These are phyloP conservation scores for Thaumatotibia leucotreta DNA, from an alignment of 1,140 invertebrate species.

Conservation along the genomic window DNA sequence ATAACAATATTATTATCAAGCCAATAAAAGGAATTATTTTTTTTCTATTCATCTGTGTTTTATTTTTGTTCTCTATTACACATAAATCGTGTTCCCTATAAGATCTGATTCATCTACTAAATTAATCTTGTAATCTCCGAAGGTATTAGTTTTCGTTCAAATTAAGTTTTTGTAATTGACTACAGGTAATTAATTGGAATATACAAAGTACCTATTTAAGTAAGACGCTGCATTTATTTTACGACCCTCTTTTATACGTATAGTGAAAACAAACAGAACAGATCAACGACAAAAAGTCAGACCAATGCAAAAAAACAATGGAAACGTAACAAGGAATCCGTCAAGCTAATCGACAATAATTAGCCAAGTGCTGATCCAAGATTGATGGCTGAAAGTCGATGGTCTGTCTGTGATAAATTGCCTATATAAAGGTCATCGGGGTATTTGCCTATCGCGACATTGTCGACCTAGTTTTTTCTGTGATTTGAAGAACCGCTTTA, in stretches of 20 bases:
- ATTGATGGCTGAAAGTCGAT: constrained; percentile 64
- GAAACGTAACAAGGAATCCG: constrained; percentile 54
- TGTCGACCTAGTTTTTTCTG: constrained; percentile 40
- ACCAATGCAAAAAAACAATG: constrained; percentile 37
- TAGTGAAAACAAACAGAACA: neutral
- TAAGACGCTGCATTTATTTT: constrained; percentile 17
- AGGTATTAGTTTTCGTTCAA: too few species aligned
- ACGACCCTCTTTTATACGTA: too few species aligned
- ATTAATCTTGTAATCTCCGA: too few species aligned
- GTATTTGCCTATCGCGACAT: constrained; percentile 63
- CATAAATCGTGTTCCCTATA: too few species aligned
- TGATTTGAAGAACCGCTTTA: neutral
- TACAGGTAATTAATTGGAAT: neutral
- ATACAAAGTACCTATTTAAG: too few species aligned
- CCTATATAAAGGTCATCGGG: constrained; percentile 67
- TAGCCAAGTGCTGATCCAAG: constrained; percentile 69
- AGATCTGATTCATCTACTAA: too few species aligned
- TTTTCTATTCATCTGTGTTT: too few species aligned
- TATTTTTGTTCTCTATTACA: too few species aligned
- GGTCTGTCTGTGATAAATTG: constrained; percentile 72
- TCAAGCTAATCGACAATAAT: constrained; percentile 66
- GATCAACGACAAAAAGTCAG: neutral
- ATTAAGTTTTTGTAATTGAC: too few species aligned
- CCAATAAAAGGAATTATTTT: too few species aligned
- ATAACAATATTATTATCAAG: too few species aligned